Evolutionary conservation across 1,140 invertebrate genomes (phyloP).

Genomic region (Fopius arisanus): DNA sequence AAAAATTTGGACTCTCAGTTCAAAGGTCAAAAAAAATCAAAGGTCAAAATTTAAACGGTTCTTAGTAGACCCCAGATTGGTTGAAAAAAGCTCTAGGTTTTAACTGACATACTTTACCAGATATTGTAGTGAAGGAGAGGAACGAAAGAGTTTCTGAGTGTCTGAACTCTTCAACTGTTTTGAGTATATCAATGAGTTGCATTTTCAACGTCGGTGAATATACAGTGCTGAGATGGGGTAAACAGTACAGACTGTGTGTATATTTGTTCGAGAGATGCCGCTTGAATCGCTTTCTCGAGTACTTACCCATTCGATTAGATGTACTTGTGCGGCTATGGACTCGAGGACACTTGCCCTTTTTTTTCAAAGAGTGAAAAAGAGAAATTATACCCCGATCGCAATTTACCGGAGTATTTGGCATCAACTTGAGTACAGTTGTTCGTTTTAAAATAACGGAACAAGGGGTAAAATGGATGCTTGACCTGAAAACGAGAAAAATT

Average conservation of each 20-base stretch:
- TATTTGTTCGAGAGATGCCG: not conserved
- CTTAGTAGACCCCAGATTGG: too few species aligned
- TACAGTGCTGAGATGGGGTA: not conserved
- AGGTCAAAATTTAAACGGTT: too few species aligned
- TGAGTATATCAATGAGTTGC: not conserved
- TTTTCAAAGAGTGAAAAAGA: not conserved
- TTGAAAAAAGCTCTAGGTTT: too few species aligned
- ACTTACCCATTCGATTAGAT: slow-evolving; percentile 1
- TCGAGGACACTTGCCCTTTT: not conserved
- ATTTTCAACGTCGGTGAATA: not conserved
- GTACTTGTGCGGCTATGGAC: not conserved
- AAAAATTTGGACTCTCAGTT: too few species aligned
- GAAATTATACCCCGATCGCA: not conserved
- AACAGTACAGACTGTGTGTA: not conserved
- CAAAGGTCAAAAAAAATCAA: too few species aligned
- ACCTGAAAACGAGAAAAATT: not conserved
- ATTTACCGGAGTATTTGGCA: not conserved
- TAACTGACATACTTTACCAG: too few species aligned
- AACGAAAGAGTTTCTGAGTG: too few species aligned
- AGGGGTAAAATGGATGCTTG: not conserved
- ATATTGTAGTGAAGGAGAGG: too few species aligned
- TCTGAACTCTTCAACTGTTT: too few species aligned
- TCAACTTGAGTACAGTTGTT: not conserved
- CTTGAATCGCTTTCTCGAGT: not conserved
- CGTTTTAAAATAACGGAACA: not conserved